Percentiles rank a stretch among this genome's conserved stretches.
phyloP scores from a whole-genome alignment of 2,888 invertebrate species.

The Alitta virens region DNA sequence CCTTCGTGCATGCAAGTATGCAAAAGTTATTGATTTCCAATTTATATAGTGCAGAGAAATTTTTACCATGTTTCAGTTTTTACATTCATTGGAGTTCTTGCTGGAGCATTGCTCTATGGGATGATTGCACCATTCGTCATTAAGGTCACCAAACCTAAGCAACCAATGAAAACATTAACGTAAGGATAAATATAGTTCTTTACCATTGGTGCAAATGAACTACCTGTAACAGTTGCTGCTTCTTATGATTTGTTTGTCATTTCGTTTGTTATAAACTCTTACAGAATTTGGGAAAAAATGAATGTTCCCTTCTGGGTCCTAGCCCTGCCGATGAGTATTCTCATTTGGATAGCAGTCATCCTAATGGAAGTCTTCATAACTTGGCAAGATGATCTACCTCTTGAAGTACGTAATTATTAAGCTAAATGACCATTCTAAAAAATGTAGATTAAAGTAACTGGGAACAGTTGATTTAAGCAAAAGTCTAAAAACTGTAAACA shows the following conservation, averaged over 20 bases:
- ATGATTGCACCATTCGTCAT: conserved; percentile 34
- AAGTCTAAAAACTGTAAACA: no score
- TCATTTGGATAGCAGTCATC: conserved; percentile 32
- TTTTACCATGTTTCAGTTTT: conserved; percentile 34
- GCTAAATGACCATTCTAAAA: no score
- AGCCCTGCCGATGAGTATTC: conserved; percentile 37
- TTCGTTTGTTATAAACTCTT: conserved; percentile 7
- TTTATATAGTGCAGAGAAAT: neutral
- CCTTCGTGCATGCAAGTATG: no score
- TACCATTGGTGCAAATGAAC: no score
- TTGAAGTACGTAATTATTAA: conserved; percentile 23
- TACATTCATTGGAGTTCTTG: conserved; percentile 40
- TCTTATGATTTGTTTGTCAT: no score
- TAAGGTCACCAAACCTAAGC: conserved; percentile 33
- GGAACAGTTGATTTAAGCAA: no score
- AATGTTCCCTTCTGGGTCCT: conserved; percentile 35
- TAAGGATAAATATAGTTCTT: conserved; percentile 25
- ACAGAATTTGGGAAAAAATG: conserved; percentile 33
- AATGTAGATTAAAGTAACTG: no score
- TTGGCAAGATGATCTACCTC: conserved; percentile 34
- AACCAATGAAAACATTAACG: conserved; percentile 33
- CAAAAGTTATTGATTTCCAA: no score
- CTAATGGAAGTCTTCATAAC: conserved; percentile 39
- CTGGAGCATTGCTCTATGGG: conserved; percentile 43
- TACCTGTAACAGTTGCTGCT: no score